Conservation (phyloP, 2,888 invertebrate genomes). For the Trichogramma evanescens region DNA sequence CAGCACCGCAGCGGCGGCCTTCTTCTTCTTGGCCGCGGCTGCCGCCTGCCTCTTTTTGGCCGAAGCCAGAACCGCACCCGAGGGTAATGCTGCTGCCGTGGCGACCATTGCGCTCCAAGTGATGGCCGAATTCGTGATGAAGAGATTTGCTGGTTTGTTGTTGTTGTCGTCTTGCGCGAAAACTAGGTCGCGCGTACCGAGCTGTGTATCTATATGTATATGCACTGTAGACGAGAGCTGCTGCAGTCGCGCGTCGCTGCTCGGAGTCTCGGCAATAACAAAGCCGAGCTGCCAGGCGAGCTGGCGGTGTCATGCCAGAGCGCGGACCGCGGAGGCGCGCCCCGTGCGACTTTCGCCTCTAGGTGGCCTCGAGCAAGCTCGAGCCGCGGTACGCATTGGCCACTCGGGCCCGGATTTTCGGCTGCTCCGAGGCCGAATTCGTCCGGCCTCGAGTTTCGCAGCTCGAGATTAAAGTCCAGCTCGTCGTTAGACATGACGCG, state of each 20-base stretch:
- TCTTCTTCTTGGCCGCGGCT: slow-evolving; percentile 30
- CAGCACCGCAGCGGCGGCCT: slow-evolving; percentile 29
- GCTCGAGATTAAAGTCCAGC: fast-evolving
- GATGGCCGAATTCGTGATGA: too few relatives aligned
- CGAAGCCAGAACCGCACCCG: background rate
- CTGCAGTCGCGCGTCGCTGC: background rate
- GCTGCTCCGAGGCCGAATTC: fast-evolving
- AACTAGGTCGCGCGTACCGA: background rate
- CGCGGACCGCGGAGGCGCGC: slow-evolving; percentile 36
- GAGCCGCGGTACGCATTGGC: slow-evolving; percentile 16
- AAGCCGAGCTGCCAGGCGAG: background rate
- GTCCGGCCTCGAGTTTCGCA: too few relatives aligned
- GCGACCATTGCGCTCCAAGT: background rate
- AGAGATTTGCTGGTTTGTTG: background rate
- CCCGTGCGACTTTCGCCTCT: slow-evolving; percentile 16
- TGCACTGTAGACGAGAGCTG: background rate
- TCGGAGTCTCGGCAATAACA: background rate
- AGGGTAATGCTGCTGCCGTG: background rate
- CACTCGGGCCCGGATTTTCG: slow-evolving; percentile 6
- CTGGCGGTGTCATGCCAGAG: slow-evolving; percentile 17
- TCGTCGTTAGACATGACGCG: slow-evolving; percentile 4
- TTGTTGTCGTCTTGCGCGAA: background rate
- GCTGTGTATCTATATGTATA: background rate
- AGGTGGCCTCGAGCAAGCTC: slow-evolving; percentile 9
- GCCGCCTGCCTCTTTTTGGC: background rate